A percentile compares a stretch with the other conserved stretches of the same genome.
Evolutionary conservation across 1,140 invertebrate species (phyloP).

Genomic region (Ostrea edulis): DNA sequence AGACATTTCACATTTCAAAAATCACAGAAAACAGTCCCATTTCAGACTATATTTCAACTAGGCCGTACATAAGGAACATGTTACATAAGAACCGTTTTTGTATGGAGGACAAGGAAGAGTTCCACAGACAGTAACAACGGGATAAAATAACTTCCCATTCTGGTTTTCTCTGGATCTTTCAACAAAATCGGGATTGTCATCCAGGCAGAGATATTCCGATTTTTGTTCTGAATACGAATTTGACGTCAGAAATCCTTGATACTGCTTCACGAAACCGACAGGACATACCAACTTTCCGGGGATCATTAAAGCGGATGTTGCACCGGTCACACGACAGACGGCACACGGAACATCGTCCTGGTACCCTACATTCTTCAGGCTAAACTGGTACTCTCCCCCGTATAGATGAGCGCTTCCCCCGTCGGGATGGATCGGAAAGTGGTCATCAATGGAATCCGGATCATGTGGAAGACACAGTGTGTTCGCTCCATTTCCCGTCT

Average conservation of each 20-base stretch:
- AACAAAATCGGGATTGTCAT: slow-evolving; percentile 7
- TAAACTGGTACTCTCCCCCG: slow-evolving; percentile 43
- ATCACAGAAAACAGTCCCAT: no score
- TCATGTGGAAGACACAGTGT: slow-evolving; percentile 31
- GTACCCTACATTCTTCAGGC: background rate
- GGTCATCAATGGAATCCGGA: background rate
- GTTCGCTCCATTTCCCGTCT: slow-evolving; percentile 28
- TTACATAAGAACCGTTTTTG: background rate
- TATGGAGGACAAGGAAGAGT: slow-evolving; percentile 49
- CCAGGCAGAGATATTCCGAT: slow-evolving; percentile 22
- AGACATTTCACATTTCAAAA: no score
- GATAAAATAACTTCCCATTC: slow-evolving; percentile 30
- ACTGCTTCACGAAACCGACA: slow-evolving; percentile 15
- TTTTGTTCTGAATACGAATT: background rate
- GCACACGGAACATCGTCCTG: slow-evolving; percentile 47
- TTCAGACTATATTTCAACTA: slow-evolving; percentile 1
- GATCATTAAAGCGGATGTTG: slow-evolving; percentile 7
- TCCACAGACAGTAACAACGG: slow-evolving; percentile 2
- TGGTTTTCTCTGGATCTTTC: slow-evolving; percentile 27
- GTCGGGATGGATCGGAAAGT: background rate
- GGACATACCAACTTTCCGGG: slow-evolving; percentile 30
- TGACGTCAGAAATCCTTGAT: slow-evolving; percentile 21
- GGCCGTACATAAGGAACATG: slow-evolving; percentile 19
- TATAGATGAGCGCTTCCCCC: background rate
- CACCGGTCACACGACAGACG: background rate